Percentiles rank a stretch among this genome's conserved stretches.
Evolutionary conservation across 2,888 invertebrate genomes (phyloP).

Genomic region (Diplazon laetatorius): DNA sequence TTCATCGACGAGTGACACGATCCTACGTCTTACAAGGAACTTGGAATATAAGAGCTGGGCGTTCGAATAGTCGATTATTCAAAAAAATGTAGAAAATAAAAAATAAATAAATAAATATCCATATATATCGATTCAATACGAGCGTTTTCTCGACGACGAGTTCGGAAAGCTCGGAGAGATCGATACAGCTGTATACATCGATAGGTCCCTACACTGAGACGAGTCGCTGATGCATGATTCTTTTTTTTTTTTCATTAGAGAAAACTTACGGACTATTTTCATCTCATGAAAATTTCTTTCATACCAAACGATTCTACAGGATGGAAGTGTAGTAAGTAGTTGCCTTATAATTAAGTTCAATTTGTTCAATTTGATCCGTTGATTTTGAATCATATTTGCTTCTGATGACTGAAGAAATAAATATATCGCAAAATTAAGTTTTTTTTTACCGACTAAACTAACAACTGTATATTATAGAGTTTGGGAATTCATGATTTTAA

Average conservation of each 20-base stretch:
- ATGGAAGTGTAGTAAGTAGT: no score
- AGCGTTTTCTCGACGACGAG: conserved; percentile 21
- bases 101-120: no score
- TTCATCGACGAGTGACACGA: not conserved
- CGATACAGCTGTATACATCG: conserved; percentile 13
- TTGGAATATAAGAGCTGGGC: conserved; percentile 15
- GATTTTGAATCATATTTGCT: no score
- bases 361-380: no score
- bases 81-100: not conserved
- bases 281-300: not conserved
- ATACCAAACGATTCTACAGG: no score
- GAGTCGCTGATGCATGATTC: conserved; percentile 1
- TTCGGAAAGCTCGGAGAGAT: conserved; percentile 32
- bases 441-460: no score
- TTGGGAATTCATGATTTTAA: no score
- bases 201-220: not conserved
- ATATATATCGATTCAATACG: conserved; percentile 22
- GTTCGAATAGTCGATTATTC: conserved; percentile 20
- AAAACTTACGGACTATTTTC: not conserved
- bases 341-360: no score
- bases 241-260: no score
- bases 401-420: no score
- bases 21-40: conserved; percentile 7
- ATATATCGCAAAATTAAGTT: no score
- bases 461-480: no score